Percentiles rank a stretch among this genome's conserved stretches.
phyloP scores from a whole-genome alignment of 2,113 vertebrate species.

The Oryzias melastigma region DNA sequence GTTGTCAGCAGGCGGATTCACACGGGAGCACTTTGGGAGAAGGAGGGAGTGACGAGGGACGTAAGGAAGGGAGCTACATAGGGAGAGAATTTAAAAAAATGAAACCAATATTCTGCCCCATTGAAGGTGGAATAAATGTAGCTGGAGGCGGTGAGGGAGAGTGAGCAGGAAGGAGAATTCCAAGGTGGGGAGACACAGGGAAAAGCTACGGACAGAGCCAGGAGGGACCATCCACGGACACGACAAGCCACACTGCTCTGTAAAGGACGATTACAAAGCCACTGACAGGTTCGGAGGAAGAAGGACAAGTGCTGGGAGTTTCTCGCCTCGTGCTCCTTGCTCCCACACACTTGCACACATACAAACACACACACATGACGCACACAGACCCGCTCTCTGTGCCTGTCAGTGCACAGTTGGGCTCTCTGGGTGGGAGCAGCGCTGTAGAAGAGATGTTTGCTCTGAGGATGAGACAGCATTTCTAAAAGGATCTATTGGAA shows the following conservation, averaged over 20 bases:
- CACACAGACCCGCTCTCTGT: constrained; percentile 44
- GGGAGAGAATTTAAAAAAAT: constrained; percentile 31
- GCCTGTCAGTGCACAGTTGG: constrained; percentile 47
- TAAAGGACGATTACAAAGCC: constrained; percentile 35
- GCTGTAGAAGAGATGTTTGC: constrained; percentile 60
- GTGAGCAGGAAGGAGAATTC: constrained; percentile 28
- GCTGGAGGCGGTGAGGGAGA: constrained; percentile 60
- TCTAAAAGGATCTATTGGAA: constrained; percentile 75
- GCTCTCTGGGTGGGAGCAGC: constrained; percentile 65
- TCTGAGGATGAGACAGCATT: constrained; percentile 75
- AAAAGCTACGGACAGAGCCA: constrained; percentile 12
- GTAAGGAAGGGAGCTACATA: constrained; percentile 11
- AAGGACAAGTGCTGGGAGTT: constrained; percentile 48
- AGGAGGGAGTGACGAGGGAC: constrained; percentile 16
- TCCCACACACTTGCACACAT: constrained; percentile 11
- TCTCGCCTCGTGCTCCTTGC: constrained; percentile 47
- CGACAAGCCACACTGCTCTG: constrained; percentile 26
- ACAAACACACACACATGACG: constrained; percentile 26
- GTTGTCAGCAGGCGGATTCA: constrained; percentile 31
- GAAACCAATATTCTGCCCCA: constrained; percentile 67
- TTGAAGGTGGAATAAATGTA: constrained; percentile 70
- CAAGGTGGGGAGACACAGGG: constrained; percentile 6
- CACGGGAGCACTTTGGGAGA: constrained; percentile 32
- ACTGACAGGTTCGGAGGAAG: constrained; percentile 53
- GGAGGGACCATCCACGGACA: constrained; percentile 46